Evolutionary conservation across 2,888 invertebrate species (phyloP).

Genomic region (Cheilosia grossa): DNA sequence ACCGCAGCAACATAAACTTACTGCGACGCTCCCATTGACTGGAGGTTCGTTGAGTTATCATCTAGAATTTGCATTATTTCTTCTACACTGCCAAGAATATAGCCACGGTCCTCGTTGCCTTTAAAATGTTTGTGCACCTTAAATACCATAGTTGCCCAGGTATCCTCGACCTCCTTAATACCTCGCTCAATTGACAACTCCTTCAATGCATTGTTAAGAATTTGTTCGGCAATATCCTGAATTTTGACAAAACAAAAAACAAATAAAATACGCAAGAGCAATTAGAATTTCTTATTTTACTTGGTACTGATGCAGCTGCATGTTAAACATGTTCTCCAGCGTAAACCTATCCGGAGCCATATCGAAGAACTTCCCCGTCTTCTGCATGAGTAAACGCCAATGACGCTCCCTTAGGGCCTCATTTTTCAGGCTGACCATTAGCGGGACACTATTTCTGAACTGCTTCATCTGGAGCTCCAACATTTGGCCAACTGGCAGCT

Average conservation of each 20-base stretch:
- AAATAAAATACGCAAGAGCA: background rate
- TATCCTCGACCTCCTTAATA: conserved; percentile 91
- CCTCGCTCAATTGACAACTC: conserved; percentile 96
- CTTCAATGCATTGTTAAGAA: conserved; percentile 94
- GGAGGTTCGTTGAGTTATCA: conserved; percentile 94
- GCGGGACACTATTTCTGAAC: conserved; percentile 93
- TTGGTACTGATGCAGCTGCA: conserved; percentile 94
- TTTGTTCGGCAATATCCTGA: conserved; percentile 90
- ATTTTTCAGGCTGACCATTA: conserved; percentile 95
- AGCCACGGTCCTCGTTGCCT: conserved; percentile 91
- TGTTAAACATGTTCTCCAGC: conserved; percentile 95
- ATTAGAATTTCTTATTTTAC: conserved; percentile 78
- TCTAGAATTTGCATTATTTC: conserved; percentile 92
- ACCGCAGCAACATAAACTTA: conserved; percentile 80
- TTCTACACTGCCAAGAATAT: conserved; percentile 90
- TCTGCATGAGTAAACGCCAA: conserved; percentile 94
- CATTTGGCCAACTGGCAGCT: conserved; percentile 86
- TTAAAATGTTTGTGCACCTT: conserved; percentile 87
- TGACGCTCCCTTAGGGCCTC: conserved; percentile 95
- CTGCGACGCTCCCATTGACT: conserved; percentile 95
- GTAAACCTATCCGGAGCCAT: conserved; percentile 96
- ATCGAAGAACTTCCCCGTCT: conserved; percentile 92
- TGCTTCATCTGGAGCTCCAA: conserved; percentile 94
- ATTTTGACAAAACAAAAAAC: conserved; percentile 4
- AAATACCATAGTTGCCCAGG: conserved; percentile 88